Evolutionary conservation across 2,888 invertebrate species (phyloP).

Genomic region (Mythimna albipuncta): DNA sequence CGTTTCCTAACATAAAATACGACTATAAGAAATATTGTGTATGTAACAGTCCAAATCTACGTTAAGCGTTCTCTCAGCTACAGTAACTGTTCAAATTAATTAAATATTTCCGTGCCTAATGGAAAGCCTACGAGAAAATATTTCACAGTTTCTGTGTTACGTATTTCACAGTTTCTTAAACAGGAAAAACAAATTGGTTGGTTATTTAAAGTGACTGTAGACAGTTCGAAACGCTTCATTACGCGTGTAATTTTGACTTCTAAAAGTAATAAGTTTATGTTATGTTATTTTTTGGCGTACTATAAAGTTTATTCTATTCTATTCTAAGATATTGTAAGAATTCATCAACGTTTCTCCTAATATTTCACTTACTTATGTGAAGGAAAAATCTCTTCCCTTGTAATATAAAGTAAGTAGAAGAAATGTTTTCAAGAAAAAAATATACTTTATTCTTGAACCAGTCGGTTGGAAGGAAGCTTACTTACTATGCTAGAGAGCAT

Average conservation of each 20-base stretch:
- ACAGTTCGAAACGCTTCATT: not conserved
- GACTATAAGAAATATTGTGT: too few relatives aligned
- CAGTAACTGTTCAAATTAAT: conserved; percentile 8
- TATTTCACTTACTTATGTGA: conserved; percentile 14
- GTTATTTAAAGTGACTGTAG: too few relatives aligned
- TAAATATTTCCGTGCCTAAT: not conserved
- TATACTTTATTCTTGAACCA: conserved; percentile 39
- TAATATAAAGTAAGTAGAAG: not conserved
- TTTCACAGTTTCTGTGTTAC: not conserved
- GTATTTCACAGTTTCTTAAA: not conserved
- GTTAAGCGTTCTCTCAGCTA: too few relatives aligned
- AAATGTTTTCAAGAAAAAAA: conserved; percentile 25
- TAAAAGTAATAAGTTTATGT: not conserved
- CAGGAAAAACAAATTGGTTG: not conserved
- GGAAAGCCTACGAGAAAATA: not conserved
- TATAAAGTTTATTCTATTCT: too few relatives aligned
- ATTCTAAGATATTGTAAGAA: not conserved
- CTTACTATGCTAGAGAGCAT: conserved; percentile 27
- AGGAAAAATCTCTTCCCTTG: not conserved
- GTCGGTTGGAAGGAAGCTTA: conserved; percentile 43
- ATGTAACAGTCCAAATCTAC: too few relatives aligned
- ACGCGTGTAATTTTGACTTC: not conserved
- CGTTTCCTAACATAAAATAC: too few relatives aligned
- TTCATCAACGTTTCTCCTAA: not conserved
- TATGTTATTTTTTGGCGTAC: too few relatives aligned